phyloP scores from a whole-genome alignment of 2,797 vertebrate species.

The Ceryle rudis region DNA sequence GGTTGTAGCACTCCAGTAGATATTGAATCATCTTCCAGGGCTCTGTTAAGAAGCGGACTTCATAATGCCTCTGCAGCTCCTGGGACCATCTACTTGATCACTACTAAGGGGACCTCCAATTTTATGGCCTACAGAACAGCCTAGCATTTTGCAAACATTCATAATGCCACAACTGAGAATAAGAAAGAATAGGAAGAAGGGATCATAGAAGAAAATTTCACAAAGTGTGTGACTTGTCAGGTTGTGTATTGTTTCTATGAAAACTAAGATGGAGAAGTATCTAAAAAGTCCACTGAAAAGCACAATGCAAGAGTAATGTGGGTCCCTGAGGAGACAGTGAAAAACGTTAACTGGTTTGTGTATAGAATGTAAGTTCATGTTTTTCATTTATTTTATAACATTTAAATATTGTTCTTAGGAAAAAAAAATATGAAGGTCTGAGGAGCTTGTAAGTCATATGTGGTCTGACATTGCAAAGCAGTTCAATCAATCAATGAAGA shows the following conservation, averaged over 20 bases:
- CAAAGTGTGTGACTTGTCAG: not conserved
- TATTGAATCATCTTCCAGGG: not conserved
- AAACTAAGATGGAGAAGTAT: not conserved
- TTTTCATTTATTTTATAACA: not conserved
- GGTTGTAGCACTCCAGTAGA: not conserved
- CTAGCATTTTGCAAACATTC: not conserved
- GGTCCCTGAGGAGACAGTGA: not conserved
- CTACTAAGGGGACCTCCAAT: not conserved
- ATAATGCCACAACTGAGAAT: not conserved
- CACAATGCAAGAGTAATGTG: not conserved
- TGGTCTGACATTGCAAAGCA: not conserved
- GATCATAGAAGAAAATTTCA: not conserved
- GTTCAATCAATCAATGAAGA: not conserved
- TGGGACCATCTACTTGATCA: not conserved
- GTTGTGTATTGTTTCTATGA: not conserved
- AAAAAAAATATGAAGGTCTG: not conserved
- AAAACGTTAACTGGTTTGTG: not conserved
- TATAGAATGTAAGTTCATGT: not conserved
- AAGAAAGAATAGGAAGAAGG: not conserved
- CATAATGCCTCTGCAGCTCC: not conserved
- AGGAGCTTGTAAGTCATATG: not conserved
- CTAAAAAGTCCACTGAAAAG: not conserved
- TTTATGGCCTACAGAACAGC: not conserved
- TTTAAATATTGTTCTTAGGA: not conserved
- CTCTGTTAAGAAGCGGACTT: not conserved